Conservation (phyloP, 1,140 invertebrate species). For the Anoplolepis gracilipes region DNA sequence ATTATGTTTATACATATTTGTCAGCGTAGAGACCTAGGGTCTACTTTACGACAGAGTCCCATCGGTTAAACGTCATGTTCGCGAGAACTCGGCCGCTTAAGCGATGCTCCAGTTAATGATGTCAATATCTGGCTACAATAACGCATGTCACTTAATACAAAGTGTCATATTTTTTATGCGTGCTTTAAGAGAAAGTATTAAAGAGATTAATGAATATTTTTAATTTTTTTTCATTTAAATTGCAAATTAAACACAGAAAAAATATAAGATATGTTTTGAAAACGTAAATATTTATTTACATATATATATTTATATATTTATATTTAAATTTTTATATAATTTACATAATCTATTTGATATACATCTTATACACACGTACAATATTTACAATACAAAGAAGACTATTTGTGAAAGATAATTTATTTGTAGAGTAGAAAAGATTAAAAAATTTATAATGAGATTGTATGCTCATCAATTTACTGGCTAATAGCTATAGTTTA, state of each 20-base stretch:
- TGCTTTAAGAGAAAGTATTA: neutral
- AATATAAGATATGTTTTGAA: neutral
- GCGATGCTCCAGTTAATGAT: conserved; percentile 33
- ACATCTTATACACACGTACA: neutral
- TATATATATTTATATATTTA: neutral
- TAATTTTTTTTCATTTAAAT: neutral
- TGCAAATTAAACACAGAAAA: conserved; percentile 13
- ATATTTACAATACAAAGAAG: neutral
- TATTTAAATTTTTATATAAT: neutral
- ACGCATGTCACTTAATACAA: neutral
- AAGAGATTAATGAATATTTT: neutral
- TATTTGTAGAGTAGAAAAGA: neutral
- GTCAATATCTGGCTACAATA: conserved; percentile 16
- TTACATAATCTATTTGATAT: conserved; percentile 14
- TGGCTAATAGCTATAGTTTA: neutral
- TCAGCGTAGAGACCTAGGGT: neutral
- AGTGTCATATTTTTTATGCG: neutral
- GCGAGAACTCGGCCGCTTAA: conserved; percentile 47
- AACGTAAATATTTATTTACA: neutral
- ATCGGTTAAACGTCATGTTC: conserved; percentile 39
- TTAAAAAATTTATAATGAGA: neutral
- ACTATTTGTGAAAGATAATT: neutral
- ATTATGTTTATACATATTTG: no score
- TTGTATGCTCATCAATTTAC: neutral
- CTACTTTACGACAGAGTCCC: conserved; percentile 55